These are phyloP conservation scores for Gallinago paraguaiae DNA, from an alignment of 2,113 vertebrate species.

Conservation along the genomic window DNA sequence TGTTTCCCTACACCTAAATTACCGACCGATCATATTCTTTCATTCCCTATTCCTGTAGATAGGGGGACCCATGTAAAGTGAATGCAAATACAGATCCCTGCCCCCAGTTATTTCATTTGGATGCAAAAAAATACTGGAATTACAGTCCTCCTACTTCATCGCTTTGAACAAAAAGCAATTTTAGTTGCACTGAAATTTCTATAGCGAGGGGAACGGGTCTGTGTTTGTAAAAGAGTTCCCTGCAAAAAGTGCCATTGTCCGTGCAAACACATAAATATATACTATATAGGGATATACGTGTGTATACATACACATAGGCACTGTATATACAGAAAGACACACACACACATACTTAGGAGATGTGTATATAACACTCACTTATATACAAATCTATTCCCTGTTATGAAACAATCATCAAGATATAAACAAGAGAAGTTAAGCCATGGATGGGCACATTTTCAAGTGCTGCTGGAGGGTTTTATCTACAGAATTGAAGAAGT, in stretches of 20 bases:
- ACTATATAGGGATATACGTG: not conserved
- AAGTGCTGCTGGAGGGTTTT: conserved; percentile 41
- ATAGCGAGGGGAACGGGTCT: not conserved
- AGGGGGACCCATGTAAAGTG: conserved; percentile 12
- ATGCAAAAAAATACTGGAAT: not conserved
- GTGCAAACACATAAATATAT: not conserved
- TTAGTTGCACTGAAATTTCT: not conserved
- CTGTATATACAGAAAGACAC: conserved; percentile 25
- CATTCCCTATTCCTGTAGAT: conserved; percentile 24
- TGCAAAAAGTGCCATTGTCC: not conserved
- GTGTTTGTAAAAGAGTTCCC: not conserved
- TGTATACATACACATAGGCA: not conserved
- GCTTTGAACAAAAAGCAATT: not conserved
- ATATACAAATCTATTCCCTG: conserved; percentile 51
- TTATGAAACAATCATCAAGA: conserved; percentile 49
- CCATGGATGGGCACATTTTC: not conserved
- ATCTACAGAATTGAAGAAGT: conserved; percentile 45
- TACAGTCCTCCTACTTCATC: not conserved
- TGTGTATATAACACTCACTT: conserved; percentile 30
- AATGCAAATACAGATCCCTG: not conserved
- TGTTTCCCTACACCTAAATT: not conserved
- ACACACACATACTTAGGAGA: conserved; percentile 36
- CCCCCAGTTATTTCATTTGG: not conserved
- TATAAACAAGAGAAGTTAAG: conserved; percentile 60
- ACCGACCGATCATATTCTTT: not conserved